Evolutionary conservation across 1,140 invertebrate species (phyloP).

Genomic region (Cydia pomonella): DNA sequence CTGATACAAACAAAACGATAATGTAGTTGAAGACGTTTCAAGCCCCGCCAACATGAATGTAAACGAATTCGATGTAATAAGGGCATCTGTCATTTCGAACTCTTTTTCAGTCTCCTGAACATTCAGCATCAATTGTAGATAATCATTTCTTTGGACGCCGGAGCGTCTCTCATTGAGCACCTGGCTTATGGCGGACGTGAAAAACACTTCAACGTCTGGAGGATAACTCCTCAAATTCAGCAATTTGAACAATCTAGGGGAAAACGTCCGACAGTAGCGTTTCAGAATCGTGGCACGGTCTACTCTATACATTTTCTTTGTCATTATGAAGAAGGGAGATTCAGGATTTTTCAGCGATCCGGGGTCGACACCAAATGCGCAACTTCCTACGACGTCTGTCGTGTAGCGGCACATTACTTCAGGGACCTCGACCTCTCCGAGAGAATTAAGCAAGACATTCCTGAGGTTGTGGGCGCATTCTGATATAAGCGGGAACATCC

Average conservation of each 20-base stretch:
- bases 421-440: conserved; percentile 63
- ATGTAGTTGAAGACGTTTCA: conserved; percentile 82
- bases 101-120: conserved; percentile 63
- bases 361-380: conserved; percentile 72
- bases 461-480: conserved; percentile 67
- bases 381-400: conserved; percentile 74
- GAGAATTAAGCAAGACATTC: conserved; percentile 42
- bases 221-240: conserved; percentile 70
- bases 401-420: conserved; percentile 68
- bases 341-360: conserved; percentile 63
- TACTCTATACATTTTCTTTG: conserved; percentile 69
- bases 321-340: conserved; percentile 72
- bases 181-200: conserved; percentile 69
- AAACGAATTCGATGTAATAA: conserved; percentile 78
- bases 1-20: conserved; percentile 79
- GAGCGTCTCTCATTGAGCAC: conserved; percentile 62
- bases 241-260: conserved; percentile 66
- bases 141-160: conserved; percentile 61
- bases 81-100: conserved; percentile 69
- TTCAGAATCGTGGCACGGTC: conserved; percentile 64
- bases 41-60: conserved; percentile 82
- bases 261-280: conserved; percentile 67
- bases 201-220: conserved; percentile 66
- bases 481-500: conserved; percentile 75
- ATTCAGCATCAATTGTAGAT: conserved; percentile 71